phyloP scores from a whole-genome alignment of 2,888 invertebrate genomes.

The Scaptomyza parva region DNA sequence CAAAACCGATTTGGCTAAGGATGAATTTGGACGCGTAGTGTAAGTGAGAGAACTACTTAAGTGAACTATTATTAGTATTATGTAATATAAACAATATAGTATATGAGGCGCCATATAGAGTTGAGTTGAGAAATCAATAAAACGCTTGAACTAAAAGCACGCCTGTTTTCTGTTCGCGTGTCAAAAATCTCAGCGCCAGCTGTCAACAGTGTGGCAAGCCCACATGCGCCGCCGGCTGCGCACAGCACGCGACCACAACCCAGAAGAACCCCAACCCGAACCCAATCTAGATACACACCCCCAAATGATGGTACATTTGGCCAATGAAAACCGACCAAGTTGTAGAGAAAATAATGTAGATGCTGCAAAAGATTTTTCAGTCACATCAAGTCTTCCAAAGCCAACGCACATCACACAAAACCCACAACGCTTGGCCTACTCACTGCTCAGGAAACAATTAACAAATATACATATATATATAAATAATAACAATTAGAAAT shows the following conservation, averaged over 20 bases:
- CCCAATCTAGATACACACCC: not conserved
- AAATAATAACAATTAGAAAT: constrained; percentile 25
- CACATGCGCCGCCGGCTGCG: constrained; percentile 59
- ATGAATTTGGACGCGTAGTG: constrained; percentile 93
- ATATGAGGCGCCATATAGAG: constrained; percentile 23
- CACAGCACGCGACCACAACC: constrained; percentile 43
- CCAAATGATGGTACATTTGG: constrained; percentile 16
- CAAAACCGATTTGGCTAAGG: constrained; percentile 87
- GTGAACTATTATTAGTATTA: constrained; percentile 38
- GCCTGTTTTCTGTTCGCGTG: constrained; percentile 30
- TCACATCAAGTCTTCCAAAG: constrained; percentile 83
- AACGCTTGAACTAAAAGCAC: constrained; percentile 45
- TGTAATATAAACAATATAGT: constrained; percentile 64
- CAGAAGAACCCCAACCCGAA: too few species aligned
- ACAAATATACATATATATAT: too few species aligned
- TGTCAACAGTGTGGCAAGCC: constrained; percentile 38
- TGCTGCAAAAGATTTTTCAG: constrained; percentile 79
- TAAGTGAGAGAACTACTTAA: constrained; percentile 60
- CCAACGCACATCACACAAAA: constrained; percentile 40
- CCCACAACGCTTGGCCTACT: constrained; percentile 34
- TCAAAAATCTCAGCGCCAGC: constrained; percentile 64
- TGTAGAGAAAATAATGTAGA: constrained; percentile 70
- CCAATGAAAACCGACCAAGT: constrained; percentile 54
- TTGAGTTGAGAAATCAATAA: constrained; percentile 67
- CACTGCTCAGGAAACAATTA: constrained; percentile 59